Base-by-base conservation (phyloP, 2,113 vertebrate genomes). In the Malurus elegans region DNA sequence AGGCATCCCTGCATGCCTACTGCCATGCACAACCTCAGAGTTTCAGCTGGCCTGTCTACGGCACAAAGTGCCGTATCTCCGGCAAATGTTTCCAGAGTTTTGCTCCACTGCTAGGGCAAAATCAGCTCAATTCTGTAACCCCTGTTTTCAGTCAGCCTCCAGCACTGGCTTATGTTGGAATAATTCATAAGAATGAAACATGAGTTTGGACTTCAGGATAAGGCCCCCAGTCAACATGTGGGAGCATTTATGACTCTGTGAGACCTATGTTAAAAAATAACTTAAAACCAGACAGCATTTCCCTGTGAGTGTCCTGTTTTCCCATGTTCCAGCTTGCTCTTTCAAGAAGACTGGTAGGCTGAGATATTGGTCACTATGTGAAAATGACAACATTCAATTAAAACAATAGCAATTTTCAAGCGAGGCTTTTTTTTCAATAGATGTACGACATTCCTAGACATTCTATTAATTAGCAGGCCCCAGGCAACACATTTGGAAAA, bases 331-430 rank as follows among this genome's bases (percentile, higher is more conserved):
- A 92, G 85, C 67, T 94, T 93, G 91, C 71, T 88, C 72, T 93
- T 95, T 88, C 67, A 88, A 79, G 86, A 75, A 82, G 56, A 65
- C 72, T 96, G 36, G 82, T 80, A 91, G 44, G 57, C 95, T 86
- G 67, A 96, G 94, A 96, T 96, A 96, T 62, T 85, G 18, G 94
- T 83, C 94, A 86, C 88, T 94, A 79, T 95, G 91, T 60, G 72
- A 90, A 96, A 95, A 93, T 82, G 85, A 97, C 81, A 95, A 93
- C 66, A 92, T 93, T 96, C 67, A 94, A 92, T 96, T 95, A 95
- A 96, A 97, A 95, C 96, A 97, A 97, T 94, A 86, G 96, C 66
- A 86, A 91, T 96, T 97, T 96, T 93, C 92, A 96, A 96, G 85
- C 80, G 79, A 92, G 9, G 8, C 47, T 58, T 80, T 92, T 88